phyloP scores from a whole-genome alignment of 1,140 invertebrate genomes.

The Vollenhovia emeryi region DNA sequence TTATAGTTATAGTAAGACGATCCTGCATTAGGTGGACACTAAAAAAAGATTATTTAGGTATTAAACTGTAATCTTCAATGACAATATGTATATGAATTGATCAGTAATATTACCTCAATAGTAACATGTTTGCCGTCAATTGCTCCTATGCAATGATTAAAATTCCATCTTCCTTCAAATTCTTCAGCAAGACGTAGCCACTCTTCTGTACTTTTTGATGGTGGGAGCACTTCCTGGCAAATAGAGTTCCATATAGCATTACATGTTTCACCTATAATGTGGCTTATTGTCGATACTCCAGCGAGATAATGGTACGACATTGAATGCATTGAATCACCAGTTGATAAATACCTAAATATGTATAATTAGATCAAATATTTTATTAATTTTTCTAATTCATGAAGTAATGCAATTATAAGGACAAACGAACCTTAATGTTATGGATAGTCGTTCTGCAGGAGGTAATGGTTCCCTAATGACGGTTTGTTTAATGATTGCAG shows the following conservation, averaged over 20 bases:
- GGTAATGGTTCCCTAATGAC: constrained; percentile 11
- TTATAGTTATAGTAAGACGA: neutral
- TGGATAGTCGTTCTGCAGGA: constrained; percentile 4
- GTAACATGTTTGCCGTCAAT: constrained; percentile 1
- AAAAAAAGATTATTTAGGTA: neutral
- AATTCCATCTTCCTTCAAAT: constrained; percentile 1
- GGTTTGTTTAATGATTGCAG: neutral
- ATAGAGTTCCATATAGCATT: neutral
- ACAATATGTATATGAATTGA: neutral
- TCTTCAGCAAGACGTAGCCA: neutral
- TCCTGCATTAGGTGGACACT: neutral
- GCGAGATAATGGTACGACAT: neutral
- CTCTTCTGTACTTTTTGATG: neutral
- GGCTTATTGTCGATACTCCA: constrained; percentile 12
- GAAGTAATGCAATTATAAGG: neutral
- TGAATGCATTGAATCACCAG: constrained; percentile 10
- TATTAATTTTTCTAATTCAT: neutral
- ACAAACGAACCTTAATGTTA: constrained; percentile 12
- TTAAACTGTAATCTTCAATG: neutral
- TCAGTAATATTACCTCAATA: constrained; percentile 10
- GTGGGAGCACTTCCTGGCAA: neutral
- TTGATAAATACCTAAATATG: constrained; percentile 15
- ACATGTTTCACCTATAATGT: constrained; percentile 3
- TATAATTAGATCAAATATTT: neutral
- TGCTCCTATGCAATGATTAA: neutral